phyloP scores from a whole-genome alignment of 2,113 vertebrate species.

The Barnardius zonarius region DNA sequence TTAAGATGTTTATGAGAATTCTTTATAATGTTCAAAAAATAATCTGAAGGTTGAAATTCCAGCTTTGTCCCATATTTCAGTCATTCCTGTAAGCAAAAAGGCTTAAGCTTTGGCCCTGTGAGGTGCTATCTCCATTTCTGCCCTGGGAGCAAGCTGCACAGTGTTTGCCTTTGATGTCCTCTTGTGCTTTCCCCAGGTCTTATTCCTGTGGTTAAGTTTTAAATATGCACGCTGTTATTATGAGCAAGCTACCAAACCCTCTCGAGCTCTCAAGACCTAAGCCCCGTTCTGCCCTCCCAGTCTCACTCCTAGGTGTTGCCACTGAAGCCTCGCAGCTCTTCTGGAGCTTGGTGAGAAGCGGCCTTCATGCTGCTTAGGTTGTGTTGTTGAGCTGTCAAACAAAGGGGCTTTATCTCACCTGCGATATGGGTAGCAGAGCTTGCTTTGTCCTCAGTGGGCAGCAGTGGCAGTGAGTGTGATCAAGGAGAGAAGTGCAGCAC shows the following conservation, averaged over 20 bases:
- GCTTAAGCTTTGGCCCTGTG: background rate
- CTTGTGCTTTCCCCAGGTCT: background rate
- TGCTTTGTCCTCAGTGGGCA: background rate
- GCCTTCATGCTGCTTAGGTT: too few relatives aligned
- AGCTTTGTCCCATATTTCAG: background rate
- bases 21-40: background rate
- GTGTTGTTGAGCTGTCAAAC: rapidly evolving
- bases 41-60: background rate
- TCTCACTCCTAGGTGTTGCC: rapidly evolving
- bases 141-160: background rate
- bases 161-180: background rate
- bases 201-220: background rate
- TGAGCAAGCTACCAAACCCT: background rate
- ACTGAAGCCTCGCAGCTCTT: background rate
- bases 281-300: background rate
- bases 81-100: background rate
- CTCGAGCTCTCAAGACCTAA: background rate
- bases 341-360: background rate
- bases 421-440: background rate
- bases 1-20: background rate
- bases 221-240: background rate
- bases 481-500: background rate
- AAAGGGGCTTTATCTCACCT: background rate
- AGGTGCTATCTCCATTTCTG: background rate
- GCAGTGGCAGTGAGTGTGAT: background rate